Conservation (phyloP, 35 echinoderm and acorn worm species). For the Heliocidaris tuberculata region DNA sequence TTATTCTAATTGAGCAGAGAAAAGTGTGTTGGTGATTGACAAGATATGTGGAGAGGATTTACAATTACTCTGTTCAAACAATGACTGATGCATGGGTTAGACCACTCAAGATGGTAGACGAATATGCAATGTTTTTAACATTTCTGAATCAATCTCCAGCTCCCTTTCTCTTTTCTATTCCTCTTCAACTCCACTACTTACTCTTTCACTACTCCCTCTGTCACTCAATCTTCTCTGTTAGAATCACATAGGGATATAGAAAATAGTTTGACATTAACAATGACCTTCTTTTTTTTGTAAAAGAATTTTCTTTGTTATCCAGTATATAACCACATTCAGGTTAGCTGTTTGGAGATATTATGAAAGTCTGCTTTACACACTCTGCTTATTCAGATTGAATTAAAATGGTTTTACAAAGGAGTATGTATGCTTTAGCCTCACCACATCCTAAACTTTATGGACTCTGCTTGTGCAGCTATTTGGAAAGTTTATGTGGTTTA, state of each 20-base stretch:
- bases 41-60: neutral
- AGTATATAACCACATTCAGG: neutral
- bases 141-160: neutral
- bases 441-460: neutral
- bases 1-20: neutral
- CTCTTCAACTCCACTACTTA: no score
- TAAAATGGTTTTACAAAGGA: neutral
- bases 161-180: neutral
- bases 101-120: neutral
- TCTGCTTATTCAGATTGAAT: neutral
- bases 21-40: conserved; percentile 10
- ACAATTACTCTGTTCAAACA: neutral
- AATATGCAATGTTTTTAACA: neutral
- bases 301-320: neutral
- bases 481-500: neutral
- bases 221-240: neutral
- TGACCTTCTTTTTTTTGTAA: neutral
- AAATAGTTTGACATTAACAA: neutral
- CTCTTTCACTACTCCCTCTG: neutral
- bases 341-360: neutral
- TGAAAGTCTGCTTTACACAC: neutral
- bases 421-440: neutral
- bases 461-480: neutral
- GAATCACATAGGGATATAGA: neutral
- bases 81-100: neutral